Percentiles rank a stretch among this genome's conserved stretches.
These are phyloP conservation scores for Syrista parreyssii DNA, from an alignment of 2,888 invertebrate species.

Conservation along the genomic window DNA sequence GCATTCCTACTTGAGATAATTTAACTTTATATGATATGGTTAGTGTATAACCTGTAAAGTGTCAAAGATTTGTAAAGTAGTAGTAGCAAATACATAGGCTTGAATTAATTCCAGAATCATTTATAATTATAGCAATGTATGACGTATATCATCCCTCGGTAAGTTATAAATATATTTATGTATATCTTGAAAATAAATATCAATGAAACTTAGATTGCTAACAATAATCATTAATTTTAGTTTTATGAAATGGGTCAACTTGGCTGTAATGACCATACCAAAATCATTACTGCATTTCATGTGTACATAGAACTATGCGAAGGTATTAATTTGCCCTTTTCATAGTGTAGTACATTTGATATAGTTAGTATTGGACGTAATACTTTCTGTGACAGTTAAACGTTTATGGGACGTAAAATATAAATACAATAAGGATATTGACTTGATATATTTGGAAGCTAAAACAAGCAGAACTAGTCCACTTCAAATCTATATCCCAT, in stretches of 20 bases:
- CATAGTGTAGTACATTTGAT: slow-evolving; percentile 12
- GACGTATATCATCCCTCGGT: slow-evolving; percentile 58
- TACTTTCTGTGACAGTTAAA: slow-evolving; percentile 51
- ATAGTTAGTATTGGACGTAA: slow-evolving; percentile 22
- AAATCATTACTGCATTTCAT: slow-evolving; percentile 67
- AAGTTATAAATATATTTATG: slow-evolving; percentile 32
- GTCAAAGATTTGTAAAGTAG: background rate
- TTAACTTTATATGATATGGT: background rate
- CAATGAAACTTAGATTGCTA: background rate
- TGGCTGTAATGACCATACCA: slow-evolving; percentile 65
- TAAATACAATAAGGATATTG: slow-evolving; percentile 59
- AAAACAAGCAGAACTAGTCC: slow-evolving; percentile 56
- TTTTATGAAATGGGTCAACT: slow-evolving; percentile 64
- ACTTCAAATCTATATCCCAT: slow-evolving; percentile 65
- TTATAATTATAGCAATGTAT: slow-evolving; percentile 37
- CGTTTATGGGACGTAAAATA: slow-evolving; percentile 67
- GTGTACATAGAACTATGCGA: slow-evolving; percentile 70
- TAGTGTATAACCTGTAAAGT: background rate
- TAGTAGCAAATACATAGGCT: background rate
- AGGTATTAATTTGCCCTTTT: slow-evolving; percentile 58
- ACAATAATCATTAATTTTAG: slow-evolving; percentile 45
- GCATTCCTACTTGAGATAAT: background rate
- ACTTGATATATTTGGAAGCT: slow-evolving; percentile 65
- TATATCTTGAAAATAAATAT: background rate
- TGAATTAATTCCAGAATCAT: background rate